phyloP scores from a whole-genome alignment of 2,797 vertebrate genomes.

The Oreochromis mossambicus region DNA sequence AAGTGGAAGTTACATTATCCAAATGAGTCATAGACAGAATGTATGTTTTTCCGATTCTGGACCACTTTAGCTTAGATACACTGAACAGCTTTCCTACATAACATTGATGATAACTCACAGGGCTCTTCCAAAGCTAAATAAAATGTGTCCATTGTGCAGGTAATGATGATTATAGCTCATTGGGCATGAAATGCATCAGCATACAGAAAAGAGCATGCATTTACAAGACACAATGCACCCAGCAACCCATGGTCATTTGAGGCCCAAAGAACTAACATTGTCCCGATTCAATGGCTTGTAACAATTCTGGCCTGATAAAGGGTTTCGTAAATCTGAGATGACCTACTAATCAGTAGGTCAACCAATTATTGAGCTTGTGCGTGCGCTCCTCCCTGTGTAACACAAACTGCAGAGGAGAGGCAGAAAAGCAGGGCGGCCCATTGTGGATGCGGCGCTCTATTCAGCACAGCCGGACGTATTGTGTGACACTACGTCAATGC shows the following conservation, averaged over 20 bases:
- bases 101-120: neutral
- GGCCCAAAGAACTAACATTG: neutral
- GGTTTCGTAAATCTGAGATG: neutral
- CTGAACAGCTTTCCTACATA: neutral
- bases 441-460: neutral
- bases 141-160: constrained; percentile 4
- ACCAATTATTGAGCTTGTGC: constrained; percentile 23
- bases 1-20: neutral
- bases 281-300: constrained; percentile 9
- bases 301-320: neutral
- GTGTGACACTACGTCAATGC: neutral
- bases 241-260: neutral
- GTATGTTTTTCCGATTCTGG: neutral
- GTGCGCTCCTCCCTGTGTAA: neutral
- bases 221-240: neutral
- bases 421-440: neutral
- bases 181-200: neutral
- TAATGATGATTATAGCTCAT: constrained; percentile 2
- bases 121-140: neutral
- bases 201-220: neutral
- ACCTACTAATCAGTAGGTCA: constrained; percentile 14
- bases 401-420: neutral
- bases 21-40: neutral
- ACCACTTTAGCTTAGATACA: neutral
- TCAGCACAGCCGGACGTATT: constrained; percentile 5